These are phyloP conservation scores for Tribolium castaneum DNA, from an alignment of 1,140 invertebrate species.

Conservation along the genomic window DNA sequence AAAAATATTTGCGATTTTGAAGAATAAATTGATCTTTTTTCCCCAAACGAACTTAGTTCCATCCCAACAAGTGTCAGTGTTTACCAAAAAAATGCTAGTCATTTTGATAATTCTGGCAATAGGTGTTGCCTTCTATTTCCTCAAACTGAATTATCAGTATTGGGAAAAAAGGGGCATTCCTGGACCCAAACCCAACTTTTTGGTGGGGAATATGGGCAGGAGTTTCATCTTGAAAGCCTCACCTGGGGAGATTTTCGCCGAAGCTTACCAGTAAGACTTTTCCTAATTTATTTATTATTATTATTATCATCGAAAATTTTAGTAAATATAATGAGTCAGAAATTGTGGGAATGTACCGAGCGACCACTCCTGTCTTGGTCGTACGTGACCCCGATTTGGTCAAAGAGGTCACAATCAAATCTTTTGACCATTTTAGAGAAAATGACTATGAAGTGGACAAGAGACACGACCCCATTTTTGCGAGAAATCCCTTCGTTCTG, in stretches of 20 bases:
- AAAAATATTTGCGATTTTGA: background rate
- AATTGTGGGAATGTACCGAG: background rate
- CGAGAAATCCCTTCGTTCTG: constrained; percentile 63
- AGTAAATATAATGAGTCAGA: constrained; percentile 2
- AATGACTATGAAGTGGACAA: constrained; percentile 56
- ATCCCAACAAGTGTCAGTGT: background rate
- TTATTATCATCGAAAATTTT: background rate
- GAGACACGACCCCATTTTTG: constrained; percentile 3
- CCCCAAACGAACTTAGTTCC: background rate
- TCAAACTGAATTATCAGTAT: constrained; percentile 48
- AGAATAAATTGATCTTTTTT: background rate
- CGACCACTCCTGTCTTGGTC: constrained; percentile 49
- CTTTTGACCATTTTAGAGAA: constrained; percentile 57
- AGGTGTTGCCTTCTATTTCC: constrained; percentile 12
- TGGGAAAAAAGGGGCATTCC: constrained; percentile 54
- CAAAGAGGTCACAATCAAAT: constrained; percentile 60
- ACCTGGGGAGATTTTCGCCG: constrained; percentile 31
- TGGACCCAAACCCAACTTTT: constrained; percentile 45
- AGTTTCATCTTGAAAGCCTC: background rate
- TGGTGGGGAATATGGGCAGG: constrained; percentile 60
- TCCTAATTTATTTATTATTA: no score
- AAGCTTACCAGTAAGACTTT: constrained; percentile 48
- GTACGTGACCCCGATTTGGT: constrained; percentile 62
- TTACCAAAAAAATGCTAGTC: background rate
- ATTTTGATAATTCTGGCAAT: background rate